Evolutionary conservation across 2,888 invertebrate species (phyloP), one percentile per base, ranked within the genome.

Genomic region (Frankliniella intonsa): DNA sequence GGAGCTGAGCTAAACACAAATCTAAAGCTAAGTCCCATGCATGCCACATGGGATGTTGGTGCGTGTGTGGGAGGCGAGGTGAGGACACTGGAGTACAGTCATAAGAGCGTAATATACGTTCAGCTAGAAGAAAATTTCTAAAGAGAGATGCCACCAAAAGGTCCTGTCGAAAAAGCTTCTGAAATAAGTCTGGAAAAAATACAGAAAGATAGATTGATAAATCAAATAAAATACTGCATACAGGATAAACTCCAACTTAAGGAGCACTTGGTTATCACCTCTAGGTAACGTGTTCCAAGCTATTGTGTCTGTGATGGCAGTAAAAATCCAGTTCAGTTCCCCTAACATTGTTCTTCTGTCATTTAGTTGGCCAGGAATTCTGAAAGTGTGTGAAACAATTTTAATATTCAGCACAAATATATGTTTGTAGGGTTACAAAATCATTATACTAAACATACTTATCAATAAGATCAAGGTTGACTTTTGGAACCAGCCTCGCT

Each of bases 241-340:
- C 0, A 69, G 3, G 2, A 80, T 80, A 80, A 80, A 80, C 1
- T 9, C 11, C 10, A 80, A 80, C 0, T n/a, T 38, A n/a, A 82
- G 27, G 17, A 55, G 80, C 83, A 25, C 81, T 49, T 11, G 79
- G 17, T 80, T 49, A 84, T 84, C 87, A 93, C 93, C 93, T 90
- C 95, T 91, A 8, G 98, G 97, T 86, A 99, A 90, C 79, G 95
- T 95, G 88, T 98, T 98, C 99, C 99, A 99, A 0, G 99, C 99
- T 87, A 99, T 99, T 14, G 99, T 99, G 88, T 99, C 99, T 0
- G 99, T 99, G 85, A 99, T 98, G 80, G 99, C 99, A 3, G 99
- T 99, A 90, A 99, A 99, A 87, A 99, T 98, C 99, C 99, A 99
- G 90, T 99, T 99, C 83, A 99, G 90, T 90, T 99, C 99, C 81